Percentiles rank a stretch among this genome's conserved stretches.
Evolutionary conservation across 2,113 vertebrate genomes (phyloP).

Genomic region (Thamnophis sirtalis): DNA sequence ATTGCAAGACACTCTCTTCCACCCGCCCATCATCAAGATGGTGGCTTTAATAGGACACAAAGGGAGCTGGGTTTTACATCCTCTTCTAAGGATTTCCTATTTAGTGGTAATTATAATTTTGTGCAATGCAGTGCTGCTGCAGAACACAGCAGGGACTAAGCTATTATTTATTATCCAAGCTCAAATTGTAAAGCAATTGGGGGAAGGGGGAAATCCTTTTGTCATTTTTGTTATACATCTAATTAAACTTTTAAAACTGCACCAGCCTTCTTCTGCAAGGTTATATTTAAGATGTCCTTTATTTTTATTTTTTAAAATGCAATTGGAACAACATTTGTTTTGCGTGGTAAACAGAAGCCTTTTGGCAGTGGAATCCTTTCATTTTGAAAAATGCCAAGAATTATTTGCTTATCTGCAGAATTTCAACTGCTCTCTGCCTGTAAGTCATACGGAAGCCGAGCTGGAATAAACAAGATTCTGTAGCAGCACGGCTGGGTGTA

Average conservation of each 20-base stretch:
- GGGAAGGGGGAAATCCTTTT: constrained; percentile 36
- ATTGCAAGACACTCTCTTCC: background rate
- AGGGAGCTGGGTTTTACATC: constrained; percentile 6
- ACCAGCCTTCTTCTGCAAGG: constrained; percentile 60
- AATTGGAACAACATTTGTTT: constrained; percentile 70
- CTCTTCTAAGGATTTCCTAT: background rate
- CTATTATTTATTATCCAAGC: constrained; percentile 62
- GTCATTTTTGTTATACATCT: constrained; percentile 57
- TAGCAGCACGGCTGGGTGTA: constrained; percentile 33
- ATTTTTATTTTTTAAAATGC: constrained; percentile 40
- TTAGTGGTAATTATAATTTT: constrained; percentile 32
- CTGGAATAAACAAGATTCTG: constrained; percentile 32
- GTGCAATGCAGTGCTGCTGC: constrained; percentile 34
- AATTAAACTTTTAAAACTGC: constrained; percentile 63
- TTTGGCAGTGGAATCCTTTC: constrained; percentile 65
- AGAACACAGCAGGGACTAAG: constrained; percentile 54
- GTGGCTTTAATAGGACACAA: background rate
- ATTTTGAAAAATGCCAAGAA: constrained; percentile 68
- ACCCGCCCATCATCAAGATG: background rate
- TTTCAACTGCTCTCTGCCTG: constrained; percentile 49
- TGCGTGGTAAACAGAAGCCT: constrained; percentile 69
- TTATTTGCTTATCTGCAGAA: constrained; percentile 67
- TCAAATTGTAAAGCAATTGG: constrained; percentile 55
- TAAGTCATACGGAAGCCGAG: constrained; percentile 48
- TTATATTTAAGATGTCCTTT: constrained; percentile 66